Conservation (phyloP, 2,113 vertebrate genomes). For the Camarhynchus parvulus region DNA sequence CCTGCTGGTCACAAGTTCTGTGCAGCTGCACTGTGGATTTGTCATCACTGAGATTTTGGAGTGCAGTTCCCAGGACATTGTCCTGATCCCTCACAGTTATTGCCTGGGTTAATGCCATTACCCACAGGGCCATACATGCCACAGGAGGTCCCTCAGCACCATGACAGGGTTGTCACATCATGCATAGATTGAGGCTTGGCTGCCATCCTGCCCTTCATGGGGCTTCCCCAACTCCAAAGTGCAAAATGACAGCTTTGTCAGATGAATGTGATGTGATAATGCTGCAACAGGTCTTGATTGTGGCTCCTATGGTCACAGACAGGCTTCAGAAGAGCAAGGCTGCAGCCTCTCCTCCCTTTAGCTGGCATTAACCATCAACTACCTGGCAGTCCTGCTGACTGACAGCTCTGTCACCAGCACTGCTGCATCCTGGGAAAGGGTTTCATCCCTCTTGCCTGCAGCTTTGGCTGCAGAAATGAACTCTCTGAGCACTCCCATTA, state of each 20-base stretch:
- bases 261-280: background rate
- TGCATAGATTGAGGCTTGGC: background rate
- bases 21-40: background rate
- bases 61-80: background rate
- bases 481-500: background rate
- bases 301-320: background rate
- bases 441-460: background rate
- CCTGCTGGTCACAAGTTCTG: background rate
- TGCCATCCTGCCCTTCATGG: background rate
- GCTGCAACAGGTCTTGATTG: background rate
- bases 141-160: background rate
- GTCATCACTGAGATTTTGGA: background rate
- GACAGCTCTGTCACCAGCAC: background rate
- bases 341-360: background rate
- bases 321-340: background rate
- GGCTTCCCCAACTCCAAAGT: background rate
- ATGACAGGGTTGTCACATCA: background rate
- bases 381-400: background rate
- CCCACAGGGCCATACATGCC: accelerated
- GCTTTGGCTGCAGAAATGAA: background rate
- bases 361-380: background rate
- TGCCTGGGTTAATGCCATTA: background rate
- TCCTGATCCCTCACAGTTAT: background rate
- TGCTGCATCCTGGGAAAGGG: background rate
- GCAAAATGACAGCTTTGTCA: background rate